Evolutionary conservation across 2,888 invertebrate species (phyloP), one percentile per base, ranked within the genome.

Genomic region (Aspidiotus destructor): DNA sequence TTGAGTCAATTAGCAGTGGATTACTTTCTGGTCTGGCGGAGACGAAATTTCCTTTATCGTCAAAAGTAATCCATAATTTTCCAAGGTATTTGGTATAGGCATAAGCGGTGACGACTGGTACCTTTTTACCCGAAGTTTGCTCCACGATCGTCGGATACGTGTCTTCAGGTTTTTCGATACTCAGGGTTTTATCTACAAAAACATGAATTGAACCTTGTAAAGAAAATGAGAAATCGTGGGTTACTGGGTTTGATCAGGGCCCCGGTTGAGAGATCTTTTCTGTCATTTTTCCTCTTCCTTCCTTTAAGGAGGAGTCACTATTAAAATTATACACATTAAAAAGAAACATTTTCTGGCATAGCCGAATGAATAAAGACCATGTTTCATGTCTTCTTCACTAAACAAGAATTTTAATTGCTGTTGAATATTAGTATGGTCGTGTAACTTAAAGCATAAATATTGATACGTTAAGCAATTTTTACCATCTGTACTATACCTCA

Each of bases 11-110:
- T 11, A 93, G 80, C 69, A 90, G 83, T 0, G 94, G 93, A 72
- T 86, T 85, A 1, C 94, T 94, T 71, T 81, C 76, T 74, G 84
- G 86, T 1, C 77, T 76, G 0, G 80, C 76, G 2, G 93, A 78
- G 75, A 55, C 16, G 7, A 55, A 55, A 16, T 89, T 85, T 10
- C 92, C 94, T 8, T 82, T 75, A 0, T 79, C 77, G 77, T 93
- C 82, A 75, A 95, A 93, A 58, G 80, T 77, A 73, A 84, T 72
- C 69, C 85, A 82, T 28, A 95, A 78, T 74, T 85, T 83, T 0
- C 95, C 95, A 69, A 95, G 79, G 76, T 95, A 95, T 79, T 95
- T 94, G 1, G 93, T 93, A 75, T 87, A 92, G 0, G 92, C 92
- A 75, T 87, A 94, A 1, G 91, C 93, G 78, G 94, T 92, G 0